Evolutionary conservation across 2,797 vertebrate genomes (phyloP), one percentile per base, ranked within the genome.

Genomic region (Parotocinclus haroldoi): DNA sequence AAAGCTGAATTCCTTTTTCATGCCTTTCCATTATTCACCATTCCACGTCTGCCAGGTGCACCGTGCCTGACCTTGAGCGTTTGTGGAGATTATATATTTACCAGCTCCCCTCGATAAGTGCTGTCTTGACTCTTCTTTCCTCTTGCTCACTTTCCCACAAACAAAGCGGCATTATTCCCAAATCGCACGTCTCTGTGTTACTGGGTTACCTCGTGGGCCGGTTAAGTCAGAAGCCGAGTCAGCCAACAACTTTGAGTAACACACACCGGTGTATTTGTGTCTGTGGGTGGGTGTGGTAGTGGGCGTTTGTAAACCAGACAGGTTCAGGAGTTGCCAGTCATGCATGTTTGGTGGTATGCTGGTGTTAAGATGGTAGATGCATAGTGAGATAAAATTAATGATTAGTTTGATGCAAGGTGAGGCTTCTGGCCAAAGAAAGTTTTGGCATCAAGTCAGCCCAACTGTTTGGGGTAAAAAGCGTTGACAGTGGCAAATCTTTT

Each of bases 71-170:
- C 83, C 81, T 80, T 79, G 77, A 70, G 75, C 77, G 79, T 81
- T 82, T 72, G 65, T 18, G 67, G 75, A 82, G 68, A 81, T 80
- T 69, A 80, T 77, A 73, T 75, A 79, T 82, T 82, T 77, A 84
- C 70, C 54, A 72, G 80, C 69, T 62, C 75, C 75, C 74, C 59
- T 80, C 80, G 70, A 82, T 79, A 74, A 81, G 66, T 52, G 54
- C 70, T 79, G 73, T 66, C 58, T 78, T 79, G 70, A 71, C 63
- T 76, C 66, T 64, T 53, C n/a, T 63, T 77, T 69, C 68, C 63
- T 79, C 80, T 69, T 79, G 64, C 64, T 72, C 73, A 65, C 69
- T 76, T 75, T 78, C 73, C 64, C 75, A 76, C 66, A 74, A 66
- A 78, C 72, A 79, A 79, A 79, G 70, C 68, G 42, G 48, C 61